Evolutionary conservation across 2,888 invertebrate species (phyloP), one percentile per base, ranked within the genome.

Genomic region (Ypsolopha scabrella): DNA sequence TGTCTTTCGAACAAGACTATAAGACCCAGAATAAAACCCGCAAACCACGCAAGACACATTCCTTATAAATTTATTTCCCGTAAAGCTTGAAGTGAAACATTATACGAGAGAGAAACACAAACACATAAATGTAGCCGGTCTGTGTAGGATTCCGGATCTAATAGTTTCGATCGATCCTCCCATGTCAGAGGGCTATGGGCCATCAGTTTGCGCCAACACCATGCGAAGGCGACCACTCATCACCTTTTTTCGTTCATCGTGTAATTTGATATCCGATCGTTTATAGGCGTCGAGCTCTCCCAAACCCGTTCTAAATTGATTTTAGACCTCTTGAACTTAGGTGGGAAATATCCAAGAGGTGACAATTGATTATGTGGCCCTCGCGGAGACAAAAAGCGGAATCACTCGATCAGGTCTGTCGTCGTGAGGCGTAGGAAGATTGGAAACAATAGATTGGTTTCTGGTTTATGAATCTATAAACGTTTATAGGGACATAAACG

Each of bases 401-500:
- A 78, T 81, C 68, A 69, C 68, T 68, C 82, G 79, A 83, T 85
- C 81, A 80, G 81, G 80, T 77, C 80, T 77, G 78, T 82, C 70
- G 72, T 64, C 71, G 69, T 61, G 65, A 67, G 61, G 80, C 81
- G 85, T 81, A 80, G 83, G 80, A 65, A 64, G 76, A 63, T 65
- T 68, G 64, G 72, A 77, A 75, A 86, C 85, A 85, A 86, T 85
- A 78, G 79, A 80, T 82, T 72, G 80, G 72, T 68, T 13, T 72
- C 73, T 80, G 75, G 69, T 86, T 85, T 86, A 85, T 81, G 83
- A 81, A 78, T 83, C 80, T 74, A 85, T 82, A 85, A 86, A 82
- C 80, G 78, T 85, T 85, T 80, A 86, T 83, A 77, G 73, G 66
- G 73, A 73, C 73, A 78, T 81, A 81, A 83, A 81, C 75, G 80